Evolutionary conservation across 2,113 vertebrate genomes (phyloP), one percentile per base, ranked within the genome.

Genomic region (Serinus canaria): DNA sequence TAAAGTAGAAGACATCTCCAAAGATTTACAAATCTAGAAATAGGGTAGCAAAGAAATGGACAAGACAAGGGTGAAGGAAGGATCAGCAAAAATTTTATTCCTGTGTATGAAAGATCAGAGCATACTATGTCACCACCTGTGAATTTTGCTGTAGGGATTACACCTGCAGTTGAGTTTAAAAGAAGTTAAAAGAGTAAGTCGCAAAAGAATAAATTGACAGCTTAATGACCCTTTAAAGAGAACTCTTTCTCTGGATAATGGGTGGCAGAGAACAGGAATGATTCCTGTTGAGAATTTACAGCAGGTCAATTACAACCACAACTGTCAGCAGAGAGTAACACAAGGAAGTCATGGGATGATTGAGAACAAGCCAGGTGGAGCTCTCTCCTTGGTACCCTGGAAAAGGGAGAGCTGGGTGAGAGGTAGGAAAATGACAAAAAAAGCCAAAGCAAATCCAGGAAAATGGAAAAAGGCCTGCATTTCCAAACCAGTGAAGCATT

Each of bases 91-190:
- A 60, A 30, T 20, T 56, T 83, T 79, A 74, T 56, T 92, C 52
- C 49, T 64, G 3, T 35, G 19, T 28, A 56, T 0, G 6, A 74
- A n/a, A 78, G 76, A 96, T 70, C 50, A 90, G 76, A 93, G 17
- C 23, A 8, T 13, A 55, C 63, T 47, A 47, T 70, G 63, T 33
- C 67, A 85, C 63, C 72, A 94, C 93, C 79, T 83, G 64, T 63
- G 59, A 90, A 92, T 96, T 86, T 86, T 95, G 95, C 94, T 93
- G 63, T 46, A 92, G 90, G 85, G 90, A 94, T 90, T 88, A 83
- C 68, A 93, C 59, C 79, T 94, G 90, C 79, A 94, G 82, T 11
- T 11, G 35, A 74, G 79, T 83, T 83, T 68, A 63, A 94, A 83
- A 78, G 72, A 90, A 97, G 87, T 77, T 50, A 90, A 74, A 64